Percentiles rank a stretch among this genome's conserved stretches.
Conservation (phyloP, 2,888 invertebrate genomes). For the Andrena flavipes region DNA sequence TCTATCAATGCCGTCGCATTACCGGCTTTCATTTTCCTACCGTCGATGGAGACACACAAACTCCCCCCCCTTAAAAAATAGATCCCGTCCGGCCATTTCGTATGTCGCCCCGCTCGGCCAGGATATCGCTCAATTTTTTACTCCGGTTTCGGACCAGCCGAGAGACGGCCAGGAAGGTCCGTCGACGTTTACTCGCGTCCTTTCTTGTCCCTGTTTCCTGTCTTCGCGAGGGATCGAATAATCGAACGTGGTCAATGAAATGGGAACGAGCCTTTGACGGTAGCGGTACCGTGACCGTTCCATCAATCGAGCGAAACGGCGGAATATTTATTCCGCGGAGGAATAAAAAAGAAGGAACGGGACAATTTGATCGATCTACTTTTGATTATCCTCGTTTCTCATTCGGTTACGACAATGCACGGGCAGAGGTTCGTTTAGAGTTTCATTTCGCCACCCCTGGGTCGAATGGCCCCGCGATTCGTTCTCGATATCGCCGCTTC, state of each 20-base stretch:
- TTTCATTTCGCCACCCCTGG: not conserved
- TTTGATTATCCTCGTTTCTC: conserved; percentile 3
- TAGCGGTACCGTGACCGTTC: not conserved
- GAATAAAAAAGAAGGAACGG: too few species aligned
- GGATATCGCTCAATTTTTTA: conserved; percentile 81
- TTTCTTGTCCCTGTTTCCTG: conserved; percentile 53
- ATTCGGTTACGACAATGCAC: not conserved
- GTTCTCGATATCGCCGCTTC: conserved; percentile 10
- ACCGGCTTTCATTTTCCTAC: conserved; percentile 81
- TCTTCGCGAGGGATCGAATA: conserved; percentile 28
- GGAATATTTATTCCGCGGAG: not conserved
- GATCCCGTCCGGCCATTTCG: conserved; percentile 71
- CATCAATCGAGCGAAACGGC: not conserved
- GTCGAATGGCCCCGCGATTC: not conserved
- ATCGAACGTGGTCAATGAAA: conserved; percentile 22
- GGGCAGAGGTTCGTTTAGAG: not conserved
- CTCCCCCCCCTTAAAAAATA: conserved; percentile 76
- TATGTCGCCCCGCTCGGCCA: conserved; percentile 38
- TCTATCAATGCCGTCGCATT: conserved; percentile 83
- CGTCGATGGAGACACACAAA: conserved; percentile 79
- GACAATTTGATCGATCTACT: conserved; percentile 8
- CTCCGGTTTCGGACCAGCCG: conserved; percentile 45
- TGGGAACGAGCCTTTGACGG: not conserved
- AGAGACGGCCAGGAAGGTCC: conserved; percentile 42
- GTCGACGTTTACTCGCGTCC: conserved; percentile 53